Conservation (phyloP, 2,888 invertebrate genomes). For the Nineta flava region DNA sequence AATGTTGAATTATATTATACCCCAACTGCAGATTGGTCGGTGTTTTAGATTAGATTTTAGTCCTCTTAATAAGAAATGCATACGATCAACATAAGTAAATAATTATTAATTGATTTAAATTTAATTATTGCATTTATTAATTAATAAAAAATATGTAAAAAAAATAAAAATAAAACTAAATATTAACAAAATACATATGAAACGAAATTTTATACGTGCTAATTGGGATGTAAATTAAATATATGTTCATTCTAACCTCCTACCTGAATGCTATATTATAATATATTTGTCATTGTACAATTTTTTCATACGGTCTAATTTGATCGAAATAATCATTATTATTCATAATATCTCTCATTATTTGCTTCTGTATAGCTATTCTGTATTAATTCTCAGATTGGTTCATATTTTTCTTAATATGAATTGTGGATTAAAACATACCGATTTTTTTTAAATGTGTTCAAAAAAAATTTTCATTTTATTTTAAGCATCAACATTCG, state of each 20-base stretch:
- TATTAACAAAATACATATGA: constrained; percentile 4
- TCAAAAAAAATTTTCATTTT: too few relatives aligned
- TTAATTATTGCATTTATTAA: constrained; percentile 7
- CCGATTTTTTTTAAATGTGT: too few relatives aligned
- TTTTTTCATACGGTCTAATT: constrained; percentile 5
- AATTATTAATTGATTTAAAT: constrained; percentile 6
- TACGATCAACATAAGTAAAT: constrained; percentile 7
- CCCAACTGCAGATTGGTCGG: background rate
- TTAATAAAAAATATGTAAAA: constrained; percentile 4
- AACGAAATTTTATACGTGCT: constrained; percentile 8
- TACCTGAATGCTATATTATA: constrained; percentile 2
- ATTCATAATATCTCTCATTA: constrained; percentile 2
- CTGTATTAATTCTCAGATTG: background rate
- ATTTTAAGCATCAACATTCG: too few relatives aligned
- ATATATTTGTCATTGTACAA: constrained; percentile 5
- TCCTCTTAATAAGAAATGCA: background rate
- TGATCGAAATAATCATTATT: constrained; percentile 3
- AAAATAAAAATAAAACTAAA: constrained; percentile 1
- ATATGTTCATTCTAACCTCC: background rate
- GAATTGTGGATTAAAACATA: too few relatives aligned
- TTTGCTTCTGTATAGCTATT: constrained; percentile 8
- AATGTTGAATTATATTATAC: background rate
- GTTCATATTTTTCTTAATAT: background rate
- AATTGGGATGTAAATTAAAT: background rate
- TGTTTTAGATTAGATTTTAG: constrained; percentile 7